Base-by-base conservation (phyloP, 2,113 vertebrate species). In the Mesocricetus auratus region DNA sequence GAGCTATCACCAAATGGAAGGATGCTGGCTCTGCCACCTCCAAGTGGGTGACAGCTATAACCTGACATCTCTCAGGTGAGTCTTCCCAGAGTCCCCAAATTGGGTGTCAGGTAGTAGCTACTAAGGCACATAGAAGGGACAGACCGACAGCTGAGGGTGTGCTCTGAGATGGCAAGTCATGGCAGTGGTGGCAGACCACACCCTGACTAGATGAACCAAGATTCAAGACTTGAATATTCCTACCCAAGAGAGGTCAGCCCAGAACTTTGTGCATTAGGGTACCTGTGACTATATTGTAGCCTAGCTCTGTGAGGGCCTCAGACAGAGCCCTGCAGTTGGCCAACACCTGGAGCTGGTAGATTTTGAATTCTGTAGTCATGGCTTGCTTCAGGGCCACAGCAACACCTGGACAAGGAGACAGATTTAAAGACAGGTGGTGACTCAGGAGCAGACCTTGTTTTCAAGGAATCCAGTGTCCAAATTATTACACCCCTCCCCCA, bases 201-300 rank as follows among this genome's bases (percentile, higher is more conserved):
- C 12, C 33, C 77, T 8, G 4, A 45, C 3, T 2, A 89, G 56
- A 66, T 0, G 2, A 74, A 21, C 39, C 11, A 3, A 22, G 21
- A 33, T 33, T 0, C 1, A 74, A 50, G 66, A 12, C 66, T 71
- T 62, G 12, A 8, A 3, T n/a, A n/a, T 7, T 42, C 42, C 56
- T 47, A 53, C 26, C 53, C 62, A 7, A 1, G 1, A 77, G 9
- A 58, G 50, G 29, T 15, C 39, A 45, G 39, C 4, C 50, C 24
- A 77, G 22, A 29, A 42, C 39, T 53, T 10, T 13, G 87, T 50
- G 60, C 12, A 26, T 69, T 79, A 13, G 17, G 24, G 97, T 94
- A 99, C 99, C 99, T 0, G 99, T 99, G 60, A 99, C 99, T 0
- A 99, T 98, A 96, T 99, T 98, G 92, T 99, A 99, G 94, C 99